Percentiles rank a stretch among this genome's conserved stretches.
phyloP scores from a whole-genome alignment of 2,113 vertebrate species.

The Platichthys stellatus region DNA sequence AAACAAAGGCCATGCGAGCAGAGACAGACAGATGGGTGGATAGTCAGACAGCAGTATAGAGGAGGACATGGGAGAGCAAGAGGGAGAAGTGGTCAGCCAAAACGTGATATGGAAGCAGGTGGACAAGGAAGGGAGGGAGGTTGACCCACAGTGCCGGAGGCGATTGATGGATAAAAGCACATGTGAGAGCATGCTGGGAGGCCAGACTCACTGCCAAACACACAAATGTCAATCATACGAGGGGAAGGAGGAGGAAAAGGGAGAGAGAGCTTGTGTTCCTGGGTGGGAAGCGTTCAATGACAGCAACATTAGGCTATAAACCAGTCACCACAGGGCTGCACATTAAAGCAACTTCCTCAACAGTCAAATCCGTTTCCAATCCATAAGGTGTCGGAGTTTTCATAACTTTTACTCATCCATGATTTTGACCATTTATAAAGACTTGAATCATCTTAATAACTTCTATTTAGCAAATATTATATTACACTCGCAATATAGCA shows the following conservation, averaged over 20 bases:
- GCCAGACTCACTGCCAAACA: conserved; percentile 53
- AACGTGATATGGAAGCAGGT: conserved; percentile 48
- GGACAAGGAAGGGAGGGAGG: conserved; percentile 46
- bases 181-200: conserved; percentile 58
- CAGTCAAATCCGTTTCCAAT: not conserved
- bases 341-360: conserved; percentile 7
- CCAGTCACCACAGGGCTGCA: not conserved
- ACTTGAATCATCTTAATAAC: not conserved
- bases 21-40: conserved; percentile 9
- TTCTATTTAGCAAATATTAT: not conserved
- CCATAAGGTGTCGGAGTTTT: not conserved
- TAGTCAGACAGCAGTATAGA: conserved; percentile 17
- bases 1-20: conserved; percentile 53
- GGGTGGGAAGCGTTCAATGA: conserved; percentile 37
- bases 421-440: not conserved
- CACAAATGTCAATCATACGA: conserved; percentile 48
- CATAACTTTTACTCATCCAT: not conserved
- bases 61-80: not conserved
- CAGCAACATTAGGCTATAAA: conserved; percentile 35
- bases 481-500: conserved; percentile 3
- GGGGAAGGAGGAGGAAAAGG: conserved; percentile 22
- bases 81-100: conserved; percentile 29
- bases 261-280: conserved; percentile 20
- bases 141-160: conserved; percentile 34
- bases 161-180: conserved; percentile 63